These are phyloP conservation scores for Parasteatoda lunata DNA, from an alignment of 2,888 invertebrate species.

Conservation along the genomic window DNA sequence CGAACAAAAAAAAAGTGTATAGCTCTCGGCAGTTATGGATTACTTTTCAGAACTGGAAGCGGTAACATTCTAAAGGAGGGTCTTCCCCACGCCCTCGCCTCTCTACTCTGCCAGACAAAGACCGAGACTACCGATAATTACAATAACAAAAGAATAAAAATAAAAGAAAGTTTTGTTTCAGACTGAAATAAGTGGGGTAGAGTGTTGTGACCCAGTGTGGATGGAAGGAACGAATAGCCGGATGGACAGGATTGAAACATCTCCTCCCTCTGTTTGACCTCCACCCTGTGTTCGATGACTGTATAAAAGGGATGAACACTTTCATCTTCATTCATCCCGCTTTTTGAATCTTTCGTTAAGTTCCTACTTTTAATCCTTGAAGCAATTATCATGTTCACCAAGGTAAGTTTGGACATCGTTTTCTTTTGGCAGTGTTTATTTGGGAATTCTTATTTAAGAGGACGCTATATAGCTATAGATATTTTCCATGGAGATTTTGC, in stretches of 20 bases:
- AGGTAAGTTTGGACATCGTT: slow-evolving; percentile 12
- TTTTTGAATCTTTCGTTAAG: background rate
- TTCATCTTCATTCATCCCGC: slow-evolving; percentile 34
- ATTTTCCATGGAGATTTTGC: too few species aligned
- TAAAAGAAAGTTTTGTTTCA: slow-evolving; percentile 1
- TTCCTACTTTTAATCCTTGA: background rate
- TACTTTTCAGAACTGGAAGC: slow-evolving; percentile 25
- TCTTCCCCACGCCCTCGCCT: slow-evolving; percentile 41
- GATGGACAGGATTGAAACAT: slow-evolving; percentile 31
- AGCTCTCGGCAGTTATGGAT: slow-evolving; percentile 13
- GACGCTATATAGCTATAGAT: too few species aligned
- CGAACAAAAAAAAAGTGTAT: background rate
- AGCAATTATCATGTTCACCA: slow-evolving; percentile 9
- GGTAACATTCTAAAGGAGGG: background rate
- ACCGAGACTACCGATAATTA: slow-evolving; percentile 22
- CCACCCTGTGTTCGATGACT: slow-evolving; percentile 9
- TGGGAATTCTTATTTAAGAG: too few species aligned
- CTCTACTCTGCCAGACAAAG: slow-evolving; percentile 14
- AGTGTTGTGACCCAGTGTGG: slow-evolving; percentile 44
- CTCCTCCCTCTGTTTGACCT: slow-evolving; percentile 17
- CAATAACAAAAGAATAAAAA: slow-evolving; percentile 15
- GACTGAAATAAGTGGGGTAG: background rate
- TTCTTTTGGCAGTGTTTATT: too few species aligned
- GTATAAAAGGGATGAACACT: slow-evolving; percentile 45
- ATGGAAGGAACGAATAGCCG: slow-evolving; percentile 5